These are phyloP conservation scores for Actias luna DNA, from an alignment of 2,888 invertebrate genomes.

Conservation along the genomic window DNA sequence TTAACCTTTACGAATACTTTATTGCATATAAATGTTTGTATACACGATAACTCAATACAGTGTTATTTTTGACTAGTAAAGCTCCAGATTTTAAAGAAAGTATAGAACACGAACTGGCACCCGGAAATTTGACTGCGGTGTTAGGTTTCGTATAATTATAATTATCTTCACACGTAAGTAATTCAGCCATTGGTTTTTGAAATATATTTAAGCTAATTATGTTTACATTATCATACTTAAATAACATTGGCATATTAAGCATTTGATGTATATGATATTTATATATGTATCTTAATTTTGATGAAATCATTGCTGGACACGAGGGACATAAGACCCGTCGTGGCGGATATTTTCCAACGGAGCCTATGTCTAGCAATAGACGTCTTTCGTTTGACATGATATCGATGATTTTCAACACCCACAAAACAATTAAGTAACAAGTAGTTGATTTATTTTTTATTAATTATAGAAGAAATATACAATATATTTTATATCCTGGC, in stretches of 20 bases:
- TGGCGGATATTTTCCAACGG: too few relatives aligned
- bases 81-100: not conserved
- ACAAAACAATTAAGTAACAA: too few relatives aligned
- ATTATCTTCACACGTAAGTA: not conserved
- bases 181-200: not conserved
- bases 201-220: not conserved
- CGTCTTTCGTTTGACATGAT: too few relatives aligned
- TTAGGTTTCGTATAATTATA: not conserved
- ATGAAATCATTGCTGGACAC: too few relatives aligned
- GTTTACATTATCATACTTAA: not conserved
- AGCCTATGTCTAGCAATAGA: too few relatives aligned
- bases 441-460: too few relatives aligned
- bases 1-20: slow-evolving; percentile 38
- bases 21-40: slow-evolving; percentile 31
- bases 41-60: slow-evolving; percentile 23
- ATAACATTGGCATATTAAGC: not conserved
- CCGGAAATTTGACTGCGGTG: not conserved
- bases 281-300: too few relatives aligned
- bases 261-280: not conserved
- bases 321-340: too few relatives aligned
- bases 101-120: not conserved
- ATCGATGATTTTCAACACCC: too few relatives aligned
- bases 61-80: slow-evolving; percentile 26
- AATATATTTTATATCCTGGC: too few relatives aligned
- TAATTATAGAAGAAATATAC: too few relatives aligned